Evolutionary conservation across 2,888 invertebrate genomes (phyloP).

Genomic region (Ochropacha duplaris): DNA sequence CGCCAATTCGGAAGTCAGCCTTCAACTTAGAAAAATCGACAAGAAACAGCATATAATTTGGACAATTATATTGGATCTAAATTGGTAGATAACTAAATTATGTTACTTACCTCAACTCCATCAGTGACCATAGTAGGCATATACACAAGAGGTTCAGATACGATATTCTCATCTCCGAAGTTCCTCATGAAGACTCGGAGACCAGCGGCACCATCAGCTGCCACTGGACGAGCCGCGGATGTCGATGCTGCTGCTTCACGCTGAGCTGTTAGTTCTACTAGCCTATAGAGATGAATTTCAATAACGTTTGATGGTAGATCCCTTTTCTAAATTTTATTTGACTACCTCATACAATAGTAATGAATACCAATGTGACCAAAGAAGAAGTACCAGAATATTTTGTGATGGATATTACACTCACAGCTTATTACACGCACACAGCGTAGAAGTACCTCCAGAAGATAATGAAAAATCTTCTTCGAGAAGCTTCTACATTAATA

Average conservation of each 20-base stretch:
- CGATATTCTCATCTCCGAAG: constrained; percentile 83
- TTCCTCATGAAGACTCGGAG: constrained; percentile 83
- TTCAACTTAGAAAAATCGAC: too few species aligned
- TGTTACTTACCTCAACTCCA: constrained; percentile 69
- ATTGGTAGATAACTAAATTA: constrained; percentile 8
- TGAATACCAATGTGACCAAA: neutral
- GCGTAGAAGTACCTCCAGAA: too few species aligned
- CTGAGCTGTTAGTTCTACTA: constrained; percentile 79
- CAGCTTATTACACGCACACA: too few species aligned
- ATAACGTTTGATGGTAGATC: too few species aligned
- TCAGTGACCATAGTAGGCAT: constrained; percentile 80
- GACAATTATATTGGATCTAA: neutral
- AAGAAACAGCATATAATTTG: too few species aligned
- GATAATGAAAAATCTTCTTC: too few species aligned
- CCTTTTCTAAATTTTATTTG: too few species aligned
- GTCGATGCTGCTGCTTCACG: constrained; percentile 72
- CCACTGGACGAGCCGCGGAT: constrained; percentile 39
- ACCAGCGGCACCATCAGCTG: constrained; percentile 60
- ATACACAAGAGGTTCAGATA: constrained; percentile 78
- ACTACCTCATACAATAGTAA: too few species aligned
- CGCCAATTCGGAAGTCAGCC: too few species aligned
- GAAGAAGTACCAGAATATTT: too few species aligned
- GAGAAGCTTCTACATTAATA: too few species aligned
- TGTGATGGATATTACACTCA: too few species aligned
- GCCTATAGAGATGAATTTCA: constrained; percentile 51